Conservation (phyloP, 2,113 vertebrate species). For the Polypterus bichir region DNA sequence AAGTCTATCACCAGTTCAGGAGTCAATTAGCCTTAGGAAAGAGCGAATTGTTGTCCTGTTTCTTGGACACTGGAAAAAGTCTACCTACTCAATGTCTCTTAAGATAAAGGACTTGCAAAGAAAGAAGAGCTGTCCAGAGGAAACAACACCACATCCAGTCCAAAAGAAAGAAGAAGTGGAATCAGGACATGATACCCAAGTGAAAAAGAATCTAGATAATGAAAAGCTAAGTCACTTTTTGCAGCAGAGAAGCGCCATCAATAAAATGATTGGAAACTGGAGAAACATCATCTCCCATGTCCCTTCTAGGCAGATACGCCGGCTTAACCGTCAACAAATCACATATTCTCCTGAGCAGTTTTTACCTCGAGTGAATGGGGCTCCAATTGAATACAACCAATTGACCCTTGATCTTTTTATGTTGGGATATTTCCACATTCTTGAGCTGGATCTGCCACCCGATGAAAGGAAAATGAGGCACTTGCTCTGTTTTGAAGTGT, state of each 20-base stretch:
- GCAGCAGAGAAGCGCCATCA: conserved; percentile 61
- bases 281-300: conserved; percentile 58
- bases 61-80: conserved; percentile 84
- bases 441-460: conserved; percentile 72
- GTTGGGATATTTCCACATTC: conserved; percentile 92
- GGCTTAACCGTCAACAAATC: conserved; percentile 46
- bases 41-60: conserved; percentile 81
- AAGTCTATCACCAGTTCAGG: conserved; percentile 25
- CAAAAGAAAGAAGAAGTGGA: not conserved
- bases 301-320: conserved; percentile 51
- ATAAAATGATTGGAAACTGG: conserved; percentile 73
- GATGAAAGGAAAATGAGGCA: conserved; percentile 81
- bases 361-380: conserved; percentile 57
- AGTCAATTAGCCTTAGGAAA: conserved; percentile 65
- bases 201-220: conserved; percentile 34
- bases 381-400: conserved; percentile 52
- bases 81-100: conserved; percentile 48
- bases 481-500: conserved; percentile 91
- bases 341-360: conserved; percentile 84
- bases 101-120: conserved; percentile 39
- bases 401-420: conserved; percentile 88
- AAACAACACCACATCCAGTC: conserved; percentile 3
- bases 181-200: conserved; percentile 18
- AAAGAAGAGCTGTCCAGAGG: conserved; percentile 27
- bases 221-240: conserved; percentile 56